A percentile compares a stretch with the other conserved stretches of the same genome.
These are phyloP conservation scores for Epirrhoe alternata DNA, from an alignment of 2,888 invertebrate species.

Conservation along the genomic window DNA sequence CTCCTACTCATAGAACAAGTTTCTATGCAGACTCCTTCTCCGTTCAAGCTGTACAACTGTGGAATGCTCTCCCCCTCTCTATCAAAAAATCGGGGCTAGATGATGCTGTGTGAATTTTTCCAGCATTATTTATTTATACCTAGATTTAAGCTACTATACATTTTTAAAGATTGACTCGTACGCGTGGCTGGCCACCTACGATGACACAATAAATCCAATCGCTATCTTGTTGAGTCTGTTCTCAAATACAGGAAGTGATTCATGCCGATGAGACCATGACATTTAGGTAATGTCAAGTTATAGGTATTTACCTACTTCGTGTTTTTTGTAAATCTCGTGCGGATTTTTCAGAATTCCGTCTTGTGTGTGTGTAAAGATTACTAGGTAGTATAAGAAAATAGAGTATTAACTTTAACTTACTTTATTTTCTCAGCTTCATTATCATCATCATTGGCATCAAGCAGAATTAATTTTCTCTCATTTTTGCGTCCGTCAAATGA, in stretches of 20 bases:
- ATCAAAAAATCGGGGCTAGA: no score
- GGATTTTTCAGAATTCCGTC: not conserved
- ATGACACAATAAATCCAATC: not conserved
- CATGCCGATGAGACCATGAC: not conserved
- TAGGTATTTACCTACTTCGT: not conserved
- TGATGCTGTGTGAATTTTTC: not conserved
- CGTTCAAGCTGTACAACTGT: no score
- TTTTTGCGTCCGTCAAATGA: no score
- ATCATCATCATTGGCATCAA: no score
- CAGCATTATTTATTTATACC: not conserved
- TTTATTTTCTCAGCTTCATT: no score
- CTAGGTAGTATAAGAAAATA: no score
- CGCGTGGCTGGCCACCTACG: not conserved
- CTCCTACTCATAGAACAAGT: no score
- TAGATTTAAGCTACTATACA: not conserved
- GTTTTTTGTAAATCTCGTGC: not conserved
- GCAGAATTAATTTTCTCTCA: no score
- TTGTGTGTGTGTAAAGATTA: not conserved
- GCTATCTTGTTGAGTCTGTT: not conserved
- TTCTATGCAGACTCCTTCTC: no score
- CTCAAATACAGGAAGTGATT: not conserved
- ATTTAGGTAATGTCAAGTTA: slow-evolving; percentile 1
- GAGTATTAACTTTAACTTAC: no score
- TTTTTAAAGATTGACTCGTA: not conserved
- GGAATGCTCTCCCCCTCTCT: no score